Evolutionary conservation across 1,140 invertebrate genomes (phyloP).

Genomic region (Bactericera cockerelli): DNA sequence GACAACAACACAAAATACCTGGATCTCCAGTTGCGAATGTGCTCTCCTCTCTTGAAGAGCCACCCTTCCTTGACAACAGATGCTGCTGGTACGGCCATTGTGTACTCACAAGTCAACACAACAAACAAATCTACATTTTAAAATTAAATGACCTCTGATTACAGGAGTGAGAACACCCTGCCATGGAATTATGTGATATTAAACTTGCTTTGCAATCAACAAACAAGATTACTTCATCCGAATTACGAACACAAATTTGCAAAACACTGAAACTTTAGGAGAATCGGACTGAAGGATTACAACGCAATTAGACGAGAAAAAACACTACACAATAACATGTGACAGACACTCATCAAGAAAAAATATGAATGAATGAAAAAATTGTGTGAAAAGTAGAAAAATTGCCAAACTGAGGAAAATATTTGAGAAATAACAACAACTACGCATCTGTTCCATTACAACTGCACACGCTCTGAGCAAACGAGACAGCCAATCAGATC

Average conservation of each 20-base stretch:
- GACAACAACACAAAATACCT: conserved; percentile 89
- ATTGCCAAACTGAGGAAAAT: neutral
- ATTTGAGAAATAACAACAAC: neutral
- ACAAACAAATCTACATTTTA: conserved; percentile 8
- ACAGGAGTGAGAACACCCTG: no score
- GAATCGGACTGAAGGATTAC: no score
- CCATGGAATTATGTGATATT: no score
- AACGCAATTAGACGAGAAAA: conserved; percentile 3
- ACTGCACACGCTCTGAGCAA: neutral
- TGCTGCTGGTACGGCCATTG: conserved; percentile 12
- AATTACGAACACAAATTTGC: no score
- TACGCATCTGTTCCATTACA: neutral
- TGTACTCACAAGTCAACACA: neutral
- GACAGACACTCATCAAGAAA: neutral
- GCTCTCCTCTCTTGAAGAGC: conserved; percentile 73
- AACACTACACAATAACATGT: conserved; percentile 1
- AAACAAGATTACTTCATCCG: no score
- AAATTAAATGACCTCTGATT: conserved; percentile 2
- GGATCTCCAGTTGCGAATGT: conserved; percentile 92
- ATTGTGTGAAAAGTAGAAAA: neutral
- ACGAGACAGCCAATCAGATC: conserved; percentile 1
- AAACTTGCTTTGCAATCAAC: no score
- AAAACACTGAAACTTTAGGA: no score
- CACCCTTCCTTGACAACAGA: conserved; percentile 62
- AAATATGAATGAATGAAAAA: conserved; percentile 8